Base-by-base conservation (phyloP, 2,888 invertebrate genomes). In the Xiphydria camelus region DNA sequence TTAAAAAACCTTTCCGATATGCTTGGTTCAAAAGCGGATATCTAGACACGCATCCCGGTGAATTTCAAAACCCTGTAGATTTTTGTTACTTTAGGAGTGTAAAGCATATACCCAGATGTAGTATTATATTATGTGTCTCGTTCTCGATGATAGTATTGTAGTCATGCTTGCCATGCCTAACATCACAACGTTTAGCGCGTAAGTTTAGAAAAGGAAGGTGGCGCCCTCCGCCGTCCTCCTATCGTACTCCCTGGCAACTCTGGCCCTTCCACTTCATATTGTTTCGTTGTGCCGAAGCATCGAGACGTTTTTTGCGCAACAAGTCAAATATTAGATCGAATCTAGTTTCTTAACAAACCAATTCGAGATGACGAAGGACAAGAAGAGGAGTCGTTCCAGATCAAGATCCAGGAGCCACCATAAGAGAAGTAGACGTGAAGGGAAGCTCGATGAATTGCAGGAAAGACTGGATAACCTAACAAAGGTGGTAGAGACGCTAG, bases 401-500 rank as follows among this genome's bases (percentile, higher is more conserved):
- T 48, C 44, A 4, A 32, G 44, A 14, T 48, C 44, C n/a, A 12
- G 37, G 12, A 41, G 18, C 9, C 35, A 31, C 40, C 23, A 15
- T 2, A 40, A 34, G 18, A 41, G 17, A 7, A 31, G 22, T 4
- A 44, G 9, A 14, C n/a, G n/a, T n/a, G 36, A 44, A 1, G 33
- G 37, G 12, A 41, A 36, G n/a, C 15, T 23, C 12, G 19, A 31
- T 3, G 21, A 35, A 31, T 6, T 48, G 4, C 40, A 44, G 18
- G 22, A 32, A 4, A 39, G 41, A 12, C 17, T 48, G 6, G 7
- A 44, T 44, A 44, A 48, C 37, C 36, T 48, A 14, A 44, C 48
- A 26, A 36, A 48, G 36, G 25, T 40, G 9, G 40, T 48, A 6
- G 18, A 29, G 9, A 19, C 36, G 9, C 26, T 40, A 21, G 41